A percentile compares a stretch with the other conserved stretches of the same genome.
These are phyloP conservation scores for Caenorhabditis doughertyi DNA, from an alignment of 2,888 invertebrate species.

Conservation along the genomic window DNA sequence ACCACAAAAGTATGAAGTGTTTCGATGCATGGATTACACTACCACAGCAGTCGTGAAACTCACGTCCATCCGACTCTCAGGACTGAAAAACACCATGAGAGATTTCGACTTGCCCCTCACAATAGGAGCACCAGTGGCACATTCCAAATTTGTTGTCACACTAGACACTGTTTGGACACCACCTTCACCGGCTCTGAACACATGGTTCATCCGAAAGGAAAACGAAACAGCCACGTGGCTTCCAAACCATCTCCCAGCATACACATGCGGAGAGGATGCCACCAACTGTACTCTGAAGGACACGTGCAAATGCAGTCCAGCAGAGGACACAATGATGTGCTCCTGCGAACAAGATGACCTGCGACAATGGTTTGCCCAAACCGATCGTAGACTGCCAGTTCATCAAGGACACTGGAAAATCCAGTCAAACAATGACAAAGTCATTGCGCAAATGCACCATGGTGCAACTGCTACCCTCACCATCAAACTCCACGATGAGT, in stretches of 20 bases:
- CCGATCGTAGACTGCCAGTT: neutral
- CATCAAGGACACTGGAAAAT: constrained; percentile 44
- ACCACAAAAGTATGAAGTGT: constrained; percentile 3
- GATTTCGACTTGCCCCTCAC: too few species aligned
- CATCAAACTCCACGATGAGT: neutral
- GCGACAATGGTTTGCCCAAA: neutral
- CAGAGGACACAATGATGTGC: constrained; percentile 16
- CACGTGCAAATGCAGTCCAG: too few species aligned
- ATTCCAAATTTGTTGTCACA: neutral
- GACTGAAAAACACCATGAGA: too few species aligned
- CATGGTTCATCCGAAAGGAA: constrained; percentile 9
- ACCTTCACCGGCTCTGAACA: constrained; percentile 3
- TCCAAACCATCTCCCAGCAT: neutral
- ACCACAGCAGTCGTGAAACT: too few species aligned
- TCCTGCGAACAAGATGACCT: constrained; percentile 1
- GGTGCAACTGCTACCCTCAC: neutral
- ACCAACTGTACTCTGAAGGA: neutral
- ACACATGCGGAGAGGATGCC: neutral
- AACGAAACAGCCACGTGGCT: neutral
- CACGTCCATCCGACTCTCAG: too few species aligned
- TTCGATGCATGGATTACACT: constrained; percentile 13
- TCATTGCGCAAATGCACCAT: neutral
- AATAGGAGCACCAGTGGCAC: neutral
- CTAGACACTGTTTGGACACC: neutral
- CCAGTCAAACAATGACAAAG: neutral